Base-by-base conservation (phyloP, 2,113 vertebrate genomes). In the Salminus brasiliensis region DNA sequence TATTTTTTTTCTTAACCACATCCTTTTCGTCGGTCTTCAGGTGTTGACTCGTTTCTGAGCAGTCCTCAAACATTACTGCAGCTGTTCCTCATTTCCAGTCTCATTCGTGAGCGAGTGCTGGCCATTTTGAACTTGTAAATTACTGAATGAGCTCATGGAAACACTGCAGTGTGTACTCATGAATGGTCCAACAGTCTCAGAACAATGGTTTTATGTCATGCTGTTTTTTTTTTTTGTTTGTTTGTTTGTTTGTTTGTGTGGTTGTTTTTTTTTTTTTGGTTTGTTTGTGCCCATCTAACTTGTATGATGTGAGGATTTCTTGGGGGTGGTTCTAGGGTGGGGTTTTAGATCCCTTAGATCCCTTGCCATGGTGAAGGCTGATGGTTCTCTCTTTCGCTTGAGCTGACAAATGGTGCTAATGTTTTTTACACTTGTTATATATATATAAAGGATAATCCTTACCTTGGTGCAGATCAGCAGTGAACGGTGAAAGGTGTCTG, bases 331-430 rank as follows among this genome's bases (percentile, higher is more conserved):
- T 71, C 39, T 79, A n/a, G 21, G 52, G 34, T 32, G 10, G 45
- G 32, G 47, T 72, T 39, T 30, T 77, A 34, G n/a, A n/a, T n/a
- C 21, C 57, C 49, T 27, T 45, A 29, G 52, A 55, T 52, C 29
- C 16, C 62, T 80, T 78, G 76, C 74, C 72, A 63, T 59, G 11
- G 53, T 45, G 81, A 83, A 43, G 0, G 76, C 78, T 79, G 77
- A 78, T 39, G 67, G 25, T 65, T 0, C 57, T 81, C 55, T 78
- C 16, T 45, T 8, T 52, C 25, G 55, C 81, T 77, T 69, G 86
- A 88, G 87, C 83, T 91, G 77, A 85, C 74, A 82, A 77, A 85
- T 80, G 92, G 91, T 93, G 92, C 92, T 93, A 91, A 90, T 71
- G 72, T 81, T 87, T 78, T 77, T 59, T 82, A 73, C 75, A 62